These are phyloP conservation scores for Cynaeus angustus DNA, from an alignment of 2,888 invertebrate species.

Conservation along the genomic window DNA sequence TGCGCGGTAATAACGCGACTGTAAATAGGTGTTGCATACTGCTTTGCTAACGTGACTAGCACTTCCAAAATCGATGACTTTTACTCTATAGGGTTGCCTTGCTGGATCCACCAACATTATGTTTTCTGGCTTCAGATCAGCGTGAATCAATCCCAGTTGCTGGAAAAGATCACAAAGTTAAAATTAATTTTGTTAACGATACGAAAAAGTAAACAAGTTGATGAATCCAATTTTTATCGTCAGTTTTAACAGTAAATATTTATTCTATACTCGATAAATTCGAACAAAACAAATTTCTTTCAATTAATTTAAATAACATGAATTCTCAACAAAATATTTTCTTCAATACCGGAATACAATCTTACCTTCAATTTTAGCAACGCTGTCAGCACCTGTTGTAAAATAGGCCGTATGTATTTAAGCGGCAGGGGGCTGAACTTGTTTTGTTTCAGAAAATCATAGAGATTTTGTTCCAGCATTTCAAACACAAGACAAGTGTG, in stretches of 20 bases:
- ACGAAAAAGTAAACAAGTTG: conserved; percentile 11
- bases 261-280: not conserved
- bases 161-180: conserved; percentile 69
- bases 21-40: conserved; percentile 99
- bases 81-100: conserved; percentile 98
- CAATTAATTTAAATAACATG: too few relatives aligned
- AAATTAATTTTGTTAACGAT: conserved; percentile 1
- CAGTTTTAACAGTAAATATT: conserved; percentile 30
- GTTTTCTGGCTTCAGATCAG: conserved; percentile 99
- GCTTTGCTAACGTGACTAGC: conserved; percentile 99
- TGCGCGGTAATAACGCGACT: conserved; percentile 98
- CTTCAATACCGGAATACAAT: conserved; percentile 6
- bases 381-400: conserved; percentile 95
- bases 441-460: conserved; percentile 99
- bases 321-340: not conserved
- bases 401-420: conserved; percentile 98
- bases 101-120: conserved; percentile 99
- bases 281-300: not conserved
- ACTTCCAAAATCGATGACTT: conserved; percentile 99
- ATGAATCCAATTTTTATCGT: conserved; percentile 3
- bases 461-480: conserved; percentile 99
- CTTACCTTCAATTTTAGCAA: conserved; percentile 91
- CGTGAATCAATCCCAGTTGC: conserved; percentile 99
- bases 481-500: conserved; percentile 99
- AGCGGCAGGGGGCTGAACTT: conserved; percentile 99